phyloP scores from a whole-genome alignment of 1,140 invertebrate species.

The Pogonomyrmex barbatus region DNA sequence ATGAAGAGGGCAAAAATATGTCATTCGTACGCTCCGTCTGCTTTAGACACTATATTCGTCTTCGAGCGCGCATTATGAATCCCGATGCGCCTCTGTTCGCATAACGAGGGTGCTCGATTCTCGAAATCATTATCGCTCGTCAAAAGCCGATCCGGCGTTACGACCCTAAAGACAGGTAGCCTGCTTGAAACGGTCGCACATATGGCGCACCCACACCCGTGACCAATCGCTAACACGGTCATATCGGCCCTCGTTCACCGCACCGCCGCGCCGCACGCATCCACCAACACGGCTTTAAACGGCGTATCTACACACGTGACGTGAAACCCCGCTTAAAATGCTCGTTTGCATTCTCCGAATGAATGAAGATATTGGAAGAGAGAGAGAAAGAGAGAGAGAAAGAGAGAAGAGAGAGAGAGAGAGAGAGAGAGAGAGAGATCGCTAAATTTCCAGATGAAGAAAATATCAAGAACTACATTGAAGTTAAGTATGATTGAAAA shows the following conservation, averaged over 20 bases:
- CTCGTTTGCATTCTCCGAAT: conserved; percentile 59
- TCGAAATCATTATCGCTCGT: conserved; percentile 49
- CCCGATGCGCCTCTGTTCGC: conserved; percentile 18
- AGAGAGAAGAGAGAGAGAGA: background rate
- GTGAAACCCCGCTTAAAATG: conserved; percentile 34
- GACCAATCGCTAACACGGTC: conserved; percentile 61
- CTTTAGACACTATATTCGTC: background rate
- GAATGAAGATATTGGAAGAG: conserved; percentile 48
- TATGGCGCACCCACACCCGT: conserved; percentile 60
- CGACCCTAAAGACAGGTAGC: conserved; percentile 62
- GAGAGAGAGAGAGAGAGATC: background rate
- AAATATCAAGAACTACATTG: background rate
- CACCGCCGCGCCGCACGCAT: conserved; percentile 22
- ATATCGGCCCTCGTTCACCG: conserved; percentile 51
- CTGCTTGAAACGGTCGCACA: conserved; percentile 58
- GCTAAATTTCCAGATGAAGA: no score
- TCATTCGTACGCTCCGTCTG: background rate
- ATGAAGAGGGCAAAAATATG: background rate
- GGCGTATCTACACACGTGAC: background rate
- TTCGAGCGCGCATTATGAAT: conserved; percentile 27
- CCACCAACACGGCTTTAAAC: conserved; percentile 26
- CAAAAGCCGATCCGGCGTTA: conserved; percentile 56
- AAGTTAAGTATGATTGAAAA: background rate
- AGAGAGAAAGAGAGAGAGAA: background rate
- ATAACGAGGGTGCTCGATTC: conserved; percentile 52